Percentiles rank a stretch among this genome's conserved stretches.
phyloP scores from a whole-genome alignment of 2,888 invertebrate genomes.

The Julus scandinavius region DNA sequence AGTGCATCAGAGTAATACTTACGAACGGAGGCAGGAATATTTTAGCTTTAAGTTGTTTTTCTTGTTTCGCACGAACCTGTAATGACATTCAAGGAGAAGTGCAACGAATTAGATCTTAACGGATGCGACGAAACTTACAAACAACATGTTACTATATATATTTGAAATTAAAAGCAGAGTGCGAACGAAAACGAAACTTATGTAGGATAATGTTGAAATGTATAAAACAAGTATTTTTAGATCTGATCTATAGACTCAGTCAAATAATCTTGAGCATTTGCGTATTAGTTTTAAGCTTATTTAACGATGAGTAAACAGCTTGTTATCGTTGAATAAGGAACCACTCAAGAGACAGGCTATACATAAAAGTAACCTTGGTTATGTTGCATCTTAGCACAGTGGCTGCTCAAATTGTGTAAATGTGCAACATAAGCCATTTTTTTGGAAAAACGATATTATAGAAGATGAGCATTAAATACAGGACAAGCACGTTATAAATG shows the following conservation, averaged over 20 bases:
- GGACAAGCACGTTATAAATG: too few relatives aligned
- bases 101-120: constrained; percentile 40
- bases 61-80: constrained; percentile 68
- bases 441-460: too few relatives aligned
- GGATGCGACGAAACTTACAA: neutral
- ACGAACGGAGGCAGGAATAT: constrained; percentile 69
- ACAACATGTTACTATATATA: neutral
- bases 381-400: too few relatives aligned
- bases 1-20: constrained; percentile 59
- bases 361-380: too few relatives aligned
- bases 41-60: constrained; percentile 68
- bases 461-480: too few relatives aligned
- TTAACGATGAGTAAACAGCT: neutral
- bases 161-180: neutral
- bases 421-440: too few relatives aligned
- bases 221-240: neutral
- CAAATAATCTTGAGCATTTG: constrained; percentile 1
- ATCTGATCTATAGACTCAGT: neutral
- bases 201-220: neutral
- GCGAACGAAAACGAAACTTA: too few relatives aligned
- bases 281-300: neutral
- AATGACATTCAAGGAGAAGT: constrained; percentile 57
- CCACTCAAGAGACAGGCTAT: too few relatives aligned
- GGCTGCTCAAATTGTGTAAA: too few relatives aligned
- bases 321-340: neutral